Base-by-base conservation (phyloP, 2,888 invertebrate genomes). In the Tinea trinotella region DNA sequence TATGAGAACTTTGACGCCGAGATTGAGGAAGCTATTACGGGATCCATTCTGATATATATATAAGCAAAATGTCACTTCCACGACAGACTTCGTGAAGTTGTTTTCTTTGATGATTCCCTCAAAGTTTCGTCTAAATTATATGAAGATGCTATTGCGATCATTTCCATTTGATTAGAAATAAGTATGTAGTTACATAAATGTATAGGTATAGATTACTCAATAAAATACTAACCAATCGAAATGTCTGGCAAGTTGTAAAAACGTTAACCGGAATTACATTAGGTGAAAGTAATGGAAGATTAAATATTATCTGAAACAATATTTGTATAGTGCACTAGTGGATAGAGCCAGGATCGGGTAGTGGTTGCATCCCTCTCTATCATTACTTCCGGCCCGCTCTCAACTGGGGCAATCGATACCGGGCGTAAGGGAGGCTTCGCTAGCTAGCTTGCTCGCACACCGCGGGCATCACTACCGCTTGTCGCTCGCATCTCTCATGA, bases 381-480 rank as follows among this genome's bases (percentile, higher is more conserved):
- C 83, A 76, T 80, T 80, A 75, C 77, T 83, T 82, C 79, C 84
- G 80, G 80, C 77, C 79, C 78, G 77, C 82, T 86, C 82, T 85
- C 88, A 89, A 88, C 88, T 89, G 87, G 89, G 89, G 87, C 89
- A 88, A 89, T 89, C 89, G 88, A 89, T 89, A 88, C 68, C 71
- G 68, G 73, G 67, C 75, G 70, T 69, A 58, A 59, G 49, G 54
- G 55, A 66, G 66, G 67, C 68, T 59, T 58, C 57, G 58, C 64
- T 34, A 64, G 67, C 70, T 71, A 70, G 58, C 65, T 67, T 65
- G 67, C 64, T 20, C 57, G 65, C 64, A 64, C 62, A 64, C 68
- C 64, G 63, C 64, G 63, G 66, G 67, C 68, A 68, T 66, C 64
- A 67, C 69, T 74, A 46, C 35, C 76, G 77, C 80, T 77, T 74